Base-by-base conservation (phyloP, 2,888 invertebrate genomes). In the Hirtodrosophila cameraria region DNA sequence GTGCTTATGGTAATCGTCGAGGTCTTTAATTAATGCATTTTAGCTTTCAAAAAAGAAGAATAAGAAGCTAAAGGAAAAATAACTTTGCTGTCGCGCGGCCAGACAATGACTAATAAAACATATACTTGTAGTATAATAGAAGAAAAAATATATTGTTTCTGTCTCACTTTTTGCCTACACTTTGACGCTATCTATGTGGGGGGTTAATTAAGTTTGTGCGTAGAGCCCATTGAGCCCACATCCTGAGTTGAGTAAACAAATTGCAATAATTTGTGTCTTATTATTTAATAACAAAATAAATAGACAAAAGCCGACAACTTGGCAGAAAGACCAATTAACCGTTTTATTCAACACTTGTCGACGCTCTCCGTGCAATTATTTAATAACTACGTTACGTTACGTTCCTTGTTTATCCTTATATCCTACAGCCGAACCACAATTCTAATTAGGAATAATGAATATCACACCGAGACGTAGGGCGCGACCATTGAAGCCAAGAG, bases 271-370 rank as follows among this genome's bases (percentile, higher is more conserved):
- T 84, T 76, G 85, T 71, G 82, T 76, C 85, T 78, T 81, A 78
- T 82, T 82, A 81, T 78, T 82, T 82, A 80, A 80, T 82, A 81
- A 78, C 79, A 63, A 84, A 82, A 76, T 84, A 85, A 85, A 76
- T 79, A 85, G 62, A 81, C 59, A 61, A 76, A 69, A 60, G 66
- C 63, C 73, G 69, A 55, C 75, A 72, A 57, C 27, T 52, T 39
- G 27, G n/a, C 28, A 30, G 16, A n/a, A n/a, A 6, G 45, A 46
- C 52, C 73, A 76, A 76, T 76, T 66, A 73, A 66, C 57, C 58
- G 49, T 71, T 71, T 65, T 71, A 63, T 61, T 66, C 59, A 75
- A 61, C 72, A 58, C 62, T 73, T 61, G 59, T 43, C 63, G 68
- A 16, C 59, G 60, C 30, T 57, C 55, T 65, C 35, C 57, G 61